Base-by-base conservation (phyloP, 2,888 invertebrate species). In the Acronicta aceris region DNA sequence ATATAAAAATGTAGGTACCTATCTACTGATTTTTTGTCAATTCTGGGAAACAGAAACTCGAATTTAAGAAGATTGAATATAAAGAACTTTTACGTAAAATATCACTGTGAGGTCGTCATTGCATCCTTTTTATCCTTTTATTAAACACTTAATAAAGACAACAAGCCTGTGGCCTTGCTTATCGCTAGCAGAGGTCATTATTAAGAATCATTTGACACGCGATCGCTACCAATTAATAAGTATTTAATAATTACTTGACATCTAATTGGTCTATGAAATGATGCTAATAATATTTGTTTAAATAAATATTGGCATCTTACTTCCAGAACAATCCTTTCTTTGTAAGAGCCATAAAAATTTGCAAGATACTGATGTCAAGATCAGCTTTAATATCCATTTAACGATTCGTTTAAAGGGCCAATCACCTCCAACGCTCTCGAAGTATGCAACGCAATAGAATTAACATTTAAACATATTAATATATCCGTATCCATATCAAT, bases 131-230 rank as follows among this genome's bases (percentile, higher is more conserved):
- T 57, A 54, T 52, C 43, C 54, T 70, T 71, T 70, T 69, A 47
- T 69, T 16, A 56, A 69, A 70, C 46, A 50, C 36, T 65, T 64
- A 57, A 36, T 55, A 36, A 53, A 65, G 59, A 56, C 55, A 54
- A 73, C 43, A 15, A 51, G 41, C 56, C n/a, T 25, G 42, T 41
- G 59, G 73, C 77, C 79, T 78, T 77, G 78, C 50, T 60, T 62
- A 77, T 74, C 65, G 54, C 40, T 36, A 17, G 33, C 54, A 71
- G 71, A 78, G 79, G 79, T 79, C 78, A 77, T 79, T 67, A 71
- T 69, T 74, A 66, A 69, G 75, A 71, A 62, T 59, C 65, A 69
- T 56, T 78, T 59, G 69, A 68, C 77, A 78, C 79, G 77, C 77
- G 63, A 78, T 77, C 62, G 62, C 47, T 62, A 47, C 36, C 53